Base-by-base conservation (phyloP, 1,140 invertebrate species). In the Caenorhabditis elegans region DNA sequence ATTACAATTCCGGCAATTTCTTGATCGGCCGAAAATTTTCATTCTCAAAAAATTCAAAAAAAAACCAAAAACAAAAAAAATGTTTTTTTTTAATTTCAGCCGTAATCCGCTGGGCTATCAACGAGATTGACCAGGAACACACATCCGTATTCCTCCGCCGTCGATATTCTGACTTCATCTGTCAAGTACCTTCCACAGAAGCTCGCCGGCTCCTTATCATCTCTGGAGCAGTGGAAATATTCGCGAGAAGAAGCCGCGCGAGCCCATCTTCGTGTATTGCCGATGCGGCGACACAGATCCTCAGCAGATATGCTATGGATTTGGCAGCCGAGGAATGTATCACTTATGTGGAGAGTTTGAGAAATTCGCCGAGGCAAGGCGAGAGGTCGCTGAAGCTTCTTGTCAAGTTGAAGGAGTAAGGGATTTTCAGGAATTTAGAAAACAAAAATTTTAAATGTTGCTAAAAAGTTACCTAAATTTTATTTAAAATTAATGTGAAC, bases 91-190 rank as follows among this genome's bases (percentile, higher is more conserved):
- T n/a, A 4, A 10, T 39, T 70, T 43, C 5, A 70, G 60, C 26
- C 17, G 60, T 70, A 22, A 70, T 70, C 11, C 60, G 60, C 13
- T 70, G 60, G 60, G 60, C 60, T 3, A 70, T 70, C 31, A 70
- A 70, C 34, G 17, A 70, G 22, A 70, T 70, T n/a, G 60, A 70
- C n/a, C 3, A 8, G 19, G 60, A 70, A 5, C 13, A 34, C 22
- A 70, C 60, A 0, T 70, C 60, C 26, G 60, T 70, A 1, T 70
- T 70, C 60, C 60, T 70, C n/a, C 60, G 60, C 2, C 60, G 60
- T 6, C 60, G 43, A 39, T 70, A 39, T n/a, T 34, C 36, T 22
- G 4, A 24, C 19, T 70, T 70, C 34, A 70, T 70, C 13, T 70
- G 60, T 19, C 60, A 70, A 70, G 5, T 70, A 22, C 34, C 11